Conservation (phyloP, 2,888 invertebrate genomes). For the Heliothis peltigera region DNA sequence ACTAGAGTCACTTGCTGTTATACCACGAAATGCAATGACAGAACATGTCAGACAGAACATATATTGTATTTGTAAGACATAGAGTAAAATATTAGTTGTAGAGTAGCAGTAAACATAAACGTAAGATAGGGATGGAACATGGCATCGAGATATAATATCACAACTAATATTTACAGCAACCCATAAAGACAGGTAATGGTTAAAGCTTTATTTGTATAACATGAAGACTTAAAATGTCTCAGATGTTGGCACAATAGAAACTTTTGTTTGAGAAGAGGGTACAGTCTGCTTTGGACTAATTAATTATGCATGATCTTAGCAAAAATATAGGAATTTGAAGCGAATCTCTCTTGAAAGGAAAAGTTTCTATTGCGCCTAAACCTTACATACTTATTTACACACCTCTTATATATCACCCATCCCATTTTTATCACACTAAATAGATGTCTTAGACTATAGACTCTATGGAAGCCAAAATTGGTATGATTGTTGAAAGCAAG, state of each 20-base stretch:
- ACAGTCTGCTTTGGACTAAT: not conserved
- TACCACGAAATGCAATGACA: conserved; percentile 56
- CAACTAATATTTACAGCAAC: conserved; percentile 81
- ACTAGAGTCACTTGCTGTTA: conserved; percentile 52
- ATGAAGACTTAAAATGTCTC: conserved; percentile 45
- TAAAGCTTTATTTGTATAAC: conserved; percentile 78
- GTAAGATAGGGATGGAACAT: conserved; percentile 70
- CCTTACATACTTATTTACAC: conserved; percentile 51
- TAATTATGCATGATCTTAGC: not conserved
- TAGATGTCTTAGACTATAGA: conserved; percentile 45
- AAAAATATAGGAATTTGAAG: not conserved
- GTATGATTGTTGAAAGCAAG: conserved; percentile 51
- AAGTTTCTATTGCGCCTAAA: conserved; percentile 19
- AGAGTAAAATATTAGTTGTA: conserved; percentile 59
- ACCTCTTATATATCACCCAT: conserved; percentile 34
- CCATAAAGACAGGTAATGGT: conserved; percentile 74
- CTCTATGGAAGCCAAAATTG: conserved; percentile 49
- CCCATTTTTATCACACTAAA: conserved; percentile 71
- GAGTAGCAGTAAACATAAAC: conserved; percentile 48
- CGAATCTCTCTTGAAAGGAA: conserved; percentile 9
- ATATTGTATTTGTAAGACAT: conserved; percentile 41
- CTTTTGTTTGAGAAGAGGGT: conserved; percentile 4
- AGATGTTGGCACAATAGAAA: conserved; percentile 25
- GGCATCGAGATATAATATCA: conserved; percentile 82
- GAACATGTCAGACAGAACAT: conserved; percentile 42